These are phyloP conservation scores for Panulirus ornatus DNA, from an alignment of 1,140 invertebrate genomes.

Conservation along the genomic window DNA sequence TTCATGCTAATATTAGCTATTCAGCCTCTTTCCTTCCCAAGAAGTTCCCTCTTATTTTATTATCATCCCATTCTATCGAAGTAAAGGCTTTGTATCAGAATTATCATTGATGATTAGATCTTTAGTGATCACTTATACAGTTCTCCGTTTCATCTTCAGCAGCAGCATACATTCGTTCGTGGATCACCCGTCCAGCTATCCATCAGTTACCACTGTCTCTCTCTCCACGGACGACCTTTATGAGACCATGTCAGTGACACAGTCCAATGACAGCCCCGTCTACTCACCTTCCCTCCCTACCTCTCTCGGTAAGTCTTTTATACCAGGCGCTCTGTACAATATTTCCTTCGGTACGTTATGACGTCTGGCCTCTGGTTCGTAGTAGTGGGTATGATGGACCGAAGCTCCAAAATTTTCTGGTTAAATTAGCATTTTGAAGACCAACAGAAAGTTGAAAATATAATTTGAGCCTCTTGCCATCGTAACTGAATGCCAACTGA, in stretches of 20 bases:
- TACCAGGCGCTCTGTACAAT: background rate
- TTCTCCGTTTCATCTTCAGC: constrained; percentile 29
- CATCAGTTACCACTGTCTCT: constrained; percentile 81
- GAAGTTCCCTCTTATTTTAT: no score
- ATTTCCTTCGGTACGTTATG: constrained; percentile 17
- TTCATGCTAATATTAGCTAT: no score
- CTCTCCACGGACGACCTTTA: constrained; percentile 82
- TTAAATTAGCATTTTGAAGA: background rate
- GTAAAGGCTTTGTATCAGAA: no score
- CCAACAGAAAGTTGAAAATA: constrained; percentile 1
- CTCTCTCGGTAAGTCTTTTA: constrained; percentile 83
- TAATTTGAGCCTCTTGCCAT: no score
- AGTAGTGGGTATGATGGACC: constrained; percentile 63
- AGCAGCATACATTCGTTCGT: constrained; percentile 80
- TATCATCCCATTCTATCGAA: no score
- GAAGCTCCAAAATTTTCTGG: constrained; percentile 27
- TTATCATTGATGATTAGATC: no score
- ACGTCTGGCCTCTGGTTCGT: constrained; percentile 35
- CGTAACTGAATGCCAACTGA: no score
- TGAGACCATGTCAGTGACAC: constrained; percentile 87
- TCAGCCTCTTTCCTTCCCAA: no score
- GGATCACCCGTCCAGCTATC: constrained; percentile 81
- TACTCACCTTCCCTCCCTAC: constrained; percentile 87
- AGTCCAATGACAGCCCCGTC: constrained; percentile 84
- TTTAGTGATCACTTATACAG: no score